phyloP scores from a whole-genome alignment of 2,888 invertebrate species.

The Zonitis immaculata region DNA sequence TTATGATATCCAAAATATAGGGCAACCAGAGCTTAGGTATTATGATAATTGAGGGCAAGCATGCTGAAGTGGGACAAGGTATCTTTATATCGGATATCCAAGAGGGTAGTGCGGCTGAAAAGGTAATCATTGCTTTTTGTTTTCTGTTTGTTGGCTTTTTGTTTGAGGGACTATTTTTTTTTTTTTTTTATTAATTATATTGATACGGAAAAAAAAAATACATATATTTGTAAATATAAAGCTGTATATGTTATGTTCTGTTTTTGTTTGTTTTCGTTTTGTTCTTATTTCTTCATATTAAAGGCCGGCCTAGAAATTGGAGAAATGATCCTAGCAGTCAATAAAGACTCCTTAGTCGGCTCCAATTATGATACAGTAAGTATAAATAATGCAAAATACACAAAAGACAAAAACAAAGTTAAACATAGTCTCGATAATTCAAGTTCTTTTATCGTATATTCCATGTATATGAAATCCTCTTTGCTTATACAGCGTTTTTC shows the following conservation, averaged over 20 bases:
- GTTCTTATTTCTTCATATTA: constrained; percentile 30
- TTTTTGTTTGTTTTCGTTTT: constrained; percentile 21
- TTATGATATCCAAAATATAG: constrained; percentile 48
- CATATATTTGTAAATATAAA: too few species aligned
- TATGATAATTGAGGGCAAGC: constrained; percentile 93
- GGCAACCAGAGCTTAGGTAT: constrained; percentile 80
- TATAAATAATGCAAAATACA: too few species aligned
- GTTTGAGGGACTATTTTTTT: constrained; percentile 10
- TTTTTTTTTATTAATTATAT: constrained; percentile 10
- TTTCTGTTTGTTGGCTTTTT: constrained; percentile 4
- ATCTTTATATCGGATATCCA: constrained; percentile 92
- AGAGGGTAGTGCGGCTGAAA: constrained; percentile 82
- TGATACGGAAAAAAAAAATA: too few species aligned
- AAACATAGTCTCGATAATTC: neutral
- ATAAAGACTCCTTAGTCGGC: constrained; percentile 84
- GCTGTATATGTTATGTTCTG: constrained; percentile 10
- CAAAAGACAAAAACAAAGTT: neutral
- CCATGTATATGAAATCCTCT: too few species aligned
- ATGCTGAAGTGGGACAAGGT: constrained; percentile 85
- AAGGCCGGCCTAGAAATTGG: constrained; percentile 93
- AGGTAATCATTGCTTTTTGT: constrained; percentile 55
- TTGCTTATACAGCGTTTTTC: too few species aligned
- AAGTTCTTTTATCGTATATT: too few species aligned
- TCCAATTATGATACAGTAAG: constrained; percentile 81
- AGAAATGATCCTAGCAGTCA: constrained; percentile 95